Base-by-base conservation (phyloP, 2,888 invertebrate species). In the Volucella bombylans region DNA sequence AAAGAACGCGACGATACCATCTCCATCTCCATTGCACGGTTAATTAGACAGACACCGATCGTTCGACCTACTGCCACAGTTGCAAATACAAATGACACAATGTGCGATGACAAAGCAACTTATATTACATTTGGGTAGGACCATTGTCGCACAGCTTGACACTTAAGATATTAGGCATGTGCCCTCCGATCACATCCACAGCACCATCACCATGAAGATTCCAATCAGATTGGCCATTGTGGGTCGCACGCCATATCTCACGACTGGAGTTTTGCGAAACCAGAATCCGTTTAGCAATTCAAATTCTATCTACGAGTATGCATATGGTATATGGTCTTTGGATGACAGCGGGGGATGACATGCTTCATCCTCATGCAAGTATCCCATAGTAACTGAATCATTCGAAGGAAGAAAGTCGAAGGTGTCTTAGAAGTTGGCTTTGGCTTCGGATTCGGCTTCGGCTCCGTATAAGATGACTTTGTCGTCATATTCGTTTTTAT, bases 31-130 rank as follows among this genome's bases (percentile, higher is more conserved):
- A 47, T 81, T 85, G 85, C 76, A 77, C 81, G 76, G 85, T 80
- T 85, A 85, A 85, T 85, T 85, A 85, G 76, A 85, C 85, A 85
- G 81, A 77, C 81, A 85, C 85, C 74, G 76, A 72, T 72, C 67
- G 52, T 67, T 14, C 62, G 71, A 80, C 80, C 83, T 55, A 83
- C 64, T 76, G 80, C 61, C 10, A 45, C 69, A 23, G 18, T 50
- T 62, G 57, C 57, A 74, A 41, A 80, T 61, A 54, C 47, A 80
- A 69, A 74, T 54, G 62, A 59, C 62, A 69, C 52, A 73, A 64
- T 69, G 67, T 59, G 31, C 54, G 11, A 8, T 10, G 38, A 64
- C 38, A 45, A 41, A 31, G 31, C 31, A 31, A 31, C 31, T 31
- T 31, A 31, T 6, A 4, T 47, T 52, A 59, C 52, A 18, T 62